Conservation (phyloP, 2,113 vertebrate genomes). For the Bothrops jararaca region DNA sequence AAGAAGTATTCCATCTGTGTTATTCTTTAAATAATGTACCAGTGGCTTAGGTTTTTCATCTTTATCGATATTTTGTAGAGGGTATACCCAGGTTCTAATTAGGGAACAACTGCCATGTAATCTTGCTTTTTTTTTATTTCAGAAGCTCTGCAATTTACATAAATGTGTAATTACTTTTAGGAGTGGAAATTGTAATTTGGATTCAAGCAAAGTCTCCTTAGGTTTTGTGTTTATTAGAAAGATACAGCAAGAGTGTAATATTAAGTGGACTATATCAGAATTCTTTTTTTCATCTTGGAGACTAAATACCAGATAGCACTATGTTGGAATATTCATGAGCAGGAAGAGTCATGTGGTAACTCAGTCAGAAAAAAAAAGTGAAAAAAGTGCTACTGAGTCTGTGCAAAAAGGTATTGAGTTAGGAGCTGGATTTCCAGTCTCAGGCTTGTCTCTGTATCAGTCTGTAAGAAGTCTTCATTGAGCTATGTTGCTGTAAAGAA, state of each 20-base stretch:
- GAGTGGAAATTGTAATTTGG: not conserved
- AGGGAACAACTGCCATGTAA: not conserved
- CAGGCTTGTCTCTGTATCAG: no score
- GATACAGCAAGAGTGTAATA: not conserved
- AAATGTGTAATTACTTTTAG: not conserved
- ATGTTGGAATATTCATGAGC: no score
- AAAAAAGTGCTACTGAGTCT: no score
- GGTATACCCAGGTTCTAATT: not conserved
- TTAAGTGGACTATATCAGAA: not conserved
- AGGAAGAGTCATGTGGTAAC: no score
- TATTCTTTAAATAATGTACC: not conserved
- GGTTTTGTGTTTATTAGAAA: not conserved
- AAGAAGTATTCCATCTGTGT: not conserved
- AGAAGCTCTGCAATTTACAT: not conserved
- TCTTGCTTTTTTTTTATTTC: not conserved
- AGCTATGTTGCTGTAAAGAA: no score
- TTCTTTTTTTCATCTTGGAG: not conserved
- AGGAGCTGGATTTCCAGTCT: no score
- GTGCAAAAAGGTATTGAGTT: no score
- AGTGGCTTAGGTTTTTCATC: not conserved
- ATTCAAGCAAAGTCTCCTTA: not conserved
- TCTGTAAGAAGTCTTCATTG: no score
- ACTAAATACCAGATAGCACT: not conserved
- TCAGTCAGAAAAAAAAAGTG: no score
- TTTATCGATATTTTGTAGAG: not conserved